A percentile compares a stretch with the other conserved stretches of the same genome.
Evolutionary conservation across 1,140 invertebrate genomes (phyloP).

Genomic region (Eurosta solidaginis): DNA sequence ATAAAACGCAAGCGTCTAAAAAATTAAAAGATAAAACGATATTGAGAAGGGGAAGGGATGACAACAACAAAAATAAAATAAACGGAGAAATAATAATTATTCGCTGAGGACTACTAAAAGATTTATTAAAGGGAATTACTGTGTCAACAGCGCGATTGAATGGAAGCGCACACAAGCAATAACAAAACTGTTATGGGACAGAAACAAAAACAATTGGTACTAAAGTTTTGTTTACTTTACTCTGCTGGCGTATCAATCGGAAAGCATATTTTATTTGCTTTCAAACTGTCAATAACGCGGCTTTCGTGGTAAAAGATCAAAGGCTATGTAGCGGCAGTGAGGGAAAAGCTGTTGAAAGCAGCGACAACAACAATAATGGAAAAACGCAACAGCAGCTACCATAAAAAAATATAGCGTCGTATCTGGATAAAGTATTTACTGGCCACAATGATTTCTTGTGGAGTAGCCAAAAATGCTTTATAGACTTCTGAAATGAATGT

Average conservation of each 20-base stretch:
- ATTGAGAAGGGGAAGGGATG: not conserved
- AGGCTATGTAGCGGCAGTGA: not conserved
- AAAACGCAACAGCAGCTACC: not conserved
- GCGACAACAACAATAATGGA: not conserved
- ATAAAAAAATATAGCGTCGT: not conserved
- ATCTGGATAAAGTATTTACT: no score
- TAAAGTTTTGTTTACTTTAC: not conserved
- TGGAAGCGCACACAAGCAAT: not conserved
- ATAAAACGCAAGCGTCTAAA: not conserved
- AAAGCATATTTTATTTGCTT: conserved; percentile 28
- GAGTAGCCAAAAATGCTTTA: no score
- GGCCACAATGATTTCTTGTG: no score
- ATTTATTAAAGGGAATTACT: conserved; percentile 6
- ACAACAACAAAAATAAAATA: not conserved
- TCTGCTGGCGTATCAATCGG: conserved; percentile 7
- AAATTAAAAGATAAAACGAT: not conserved
- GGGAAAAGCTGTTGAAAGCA: not conserved
- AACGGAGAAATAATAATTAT: not conserved
- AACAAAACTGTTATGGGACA: not conserved
- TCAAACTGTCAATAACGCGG: conserved; percentile 24
- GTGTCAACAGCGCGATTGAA: conserved; percentile 9
- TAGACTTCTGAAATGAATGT: no score
- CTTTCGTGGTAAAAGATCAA: conserved; percentile 22
- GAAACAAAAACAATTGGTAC: not conserved
- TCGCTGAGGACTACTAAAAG: conserved; percentile 7